Evolutionary conservation across 2,113 vertebrate genomes (phyloP).

Genomic region (Eolophus roseicapilla): DNA sequence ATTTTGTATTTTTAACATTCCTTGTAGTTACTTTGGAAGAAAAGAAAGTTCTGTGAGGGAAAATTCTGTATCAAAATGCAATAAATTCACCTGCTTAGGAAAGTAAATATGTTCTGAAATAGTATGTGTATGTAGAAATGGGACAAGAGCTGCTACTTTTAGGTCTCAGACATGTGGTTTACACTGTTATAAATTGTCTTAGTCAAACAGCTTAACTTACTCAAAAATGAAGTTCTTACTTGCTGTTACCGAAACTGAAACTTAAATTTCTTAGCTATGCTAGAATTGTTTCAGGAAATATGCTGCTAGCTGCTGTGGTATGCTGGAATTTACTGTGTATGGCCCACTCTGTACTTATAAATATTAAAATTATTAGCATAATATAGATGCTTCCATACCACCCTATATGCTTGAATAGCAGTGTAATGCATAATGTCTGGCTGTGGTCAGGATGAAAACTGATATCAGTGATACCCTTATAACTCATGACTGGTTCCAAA

Average conservation of each 20-base stretch:
- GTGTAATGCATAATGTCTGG: background rate
- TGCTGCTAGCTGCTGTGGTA: background rate
- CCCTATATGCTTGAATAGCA: background rate
- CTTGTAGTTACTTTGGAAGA: background rate
- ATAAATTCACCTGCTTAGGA: background rate
- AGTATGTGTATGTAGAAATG: background rate
- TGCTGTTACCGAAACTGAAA: background rate
- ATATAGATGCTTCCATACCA: background rate
- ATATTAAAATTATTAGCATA: background rate
- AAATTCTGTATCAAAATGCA: background rate
- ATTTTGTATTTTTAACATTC: background rate
- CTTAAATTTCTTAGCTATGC: background rate
- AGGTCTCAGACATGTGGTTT: background rate
- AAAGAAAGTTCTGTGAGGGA: background rate
- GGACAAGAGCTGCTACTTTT: background rate
- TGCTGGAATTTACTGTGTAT: background rate
- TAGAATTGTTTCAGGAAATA: background rate
- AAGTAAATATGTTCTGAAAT: background rate
- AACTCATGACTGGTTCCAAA: background rate
- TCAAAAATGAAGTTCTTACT: background rate
- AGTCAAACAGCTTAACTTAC: background rate
- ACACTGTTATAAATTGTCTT: background rate
- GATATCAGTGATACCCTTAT: background rate
- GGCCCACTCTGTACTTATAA: background rate
- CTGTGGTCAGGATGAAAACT: background rate